phyloP scores from a whole-genome alignment of 2,888 invertebrate species.

The Bugula neritina region DNA sequence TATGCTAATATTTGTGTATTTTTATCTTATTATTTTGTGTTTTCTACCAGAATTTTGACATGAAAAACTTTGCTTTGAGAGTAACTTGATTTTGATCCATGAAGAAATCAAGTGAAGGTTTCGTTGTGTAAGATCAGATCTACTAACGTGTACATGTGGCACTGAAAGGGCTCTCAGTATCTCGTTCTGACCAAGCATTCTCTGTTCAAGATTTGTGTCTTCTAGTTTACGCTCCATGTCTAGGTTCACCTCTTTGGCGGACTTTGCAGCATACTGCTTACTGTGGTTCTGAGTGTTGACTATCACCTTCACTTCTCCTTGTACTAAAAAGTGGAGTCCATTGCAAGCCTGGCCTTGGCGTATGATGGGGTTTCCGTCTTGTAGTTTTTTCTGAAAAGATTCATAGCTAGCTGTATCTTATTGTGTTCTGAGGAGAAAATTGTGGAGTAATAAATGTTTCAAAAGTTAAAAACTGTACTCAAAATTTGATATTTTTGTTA shows the following conservation, averaged over 20 bases:
- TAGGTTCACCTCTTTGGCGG: not conserved
- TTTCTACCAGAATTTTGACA: no score
- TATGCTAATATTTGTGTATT: no score
- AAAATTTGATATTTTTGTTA: no score
- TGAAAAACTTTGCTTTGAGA: no score
- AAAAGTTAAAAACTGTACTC: no score
- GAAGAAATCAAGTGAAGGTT: no score
- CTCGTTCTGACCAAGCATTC: not conserved
- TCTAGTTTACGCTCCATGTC: not conserved
- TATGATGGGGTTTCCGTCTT: not conserved
- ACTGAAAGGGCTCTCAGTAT: constrained; percentile 9
- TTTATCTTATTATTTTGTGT: no score
- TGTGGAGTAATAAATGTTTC: no score
- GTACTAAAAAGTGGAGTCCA: constrained; percentile 11
- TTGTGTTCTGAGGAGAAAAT: no score
- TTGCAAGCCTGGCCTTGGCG: constrained; percentile 15
- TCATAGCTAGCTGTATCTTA: no score
- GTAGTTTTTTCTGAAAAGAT: not conserved
- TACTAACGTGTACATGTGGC: constrained; percentile 11
- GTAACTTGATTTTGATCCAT: no score
- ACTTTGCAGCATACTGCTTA: not conserved
- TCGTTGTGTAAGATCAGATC: no score
- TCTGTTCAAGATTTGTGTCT: not conserved
- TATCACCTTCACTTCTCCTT: constrained; percentile 22
- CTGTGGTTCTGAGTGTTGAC: not conserved